Base-by-base conservation (phyloP, 2,888 invertebrate species). In the Eupithecia exiguata region DNA sequence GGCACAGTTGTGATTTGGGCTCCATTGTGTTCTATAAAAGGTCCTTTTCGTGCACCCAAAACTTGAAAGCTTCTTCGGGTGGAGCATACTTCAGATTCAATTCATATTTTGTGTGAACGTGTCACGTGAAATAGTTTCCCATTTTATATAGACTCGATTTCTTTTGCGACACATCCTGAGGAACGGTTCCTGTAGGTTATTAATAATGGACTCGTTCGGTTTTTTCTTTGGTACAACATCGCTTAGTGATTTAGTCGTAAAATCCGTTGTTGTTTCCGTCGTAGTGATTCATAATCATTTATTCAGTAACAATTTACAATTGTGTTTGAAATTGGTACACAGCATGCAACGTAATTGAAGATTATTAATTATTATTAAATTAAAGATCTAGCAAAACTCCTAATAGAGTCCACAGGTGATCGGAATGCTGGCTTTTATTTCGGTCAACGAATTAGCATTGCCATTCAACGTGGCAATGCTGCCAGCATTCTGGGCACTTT, bases 1-100 rank as follows among this genome's bases (percentile, higher is more conserved):
- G 82, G 79, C 83, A 80, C 82, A 81, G 81, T 81, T 86, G 84
- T 86, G 87, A 87, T 86, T 87, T 84, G 81, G 80, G 80, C 83
- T 82, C 84, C 83, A 86, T 87, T 87, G 86, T 84, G 76, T 80
- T 82, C 78, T 78, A 75, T 84, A 82, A 84, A 86, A 81, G 83
- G 81, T 82, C 79, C 83, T 84, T 81, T 83, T 82, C 81, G 82
- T 82, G 76, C 79, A 80, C 78, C 84, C 84, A 79, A 84, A 84
- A 84, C 81, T 82, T 81, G 79, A 81, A 84, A 81, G 82, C 81
- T 78, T 81, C 69, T 83, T 83, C 71, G 78, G 75, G 66, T 76
- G 58, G 63, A 49, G 43, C 69, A 61, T 71, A 69, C 43, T 71
- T 71, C 40, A 69, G 71, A 73, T 74, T 74, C 70, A 69, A 75